Conservation (phyloP, 2,113 vertebrate genomes). For the Brachionichthys hirsutus region DNA sequence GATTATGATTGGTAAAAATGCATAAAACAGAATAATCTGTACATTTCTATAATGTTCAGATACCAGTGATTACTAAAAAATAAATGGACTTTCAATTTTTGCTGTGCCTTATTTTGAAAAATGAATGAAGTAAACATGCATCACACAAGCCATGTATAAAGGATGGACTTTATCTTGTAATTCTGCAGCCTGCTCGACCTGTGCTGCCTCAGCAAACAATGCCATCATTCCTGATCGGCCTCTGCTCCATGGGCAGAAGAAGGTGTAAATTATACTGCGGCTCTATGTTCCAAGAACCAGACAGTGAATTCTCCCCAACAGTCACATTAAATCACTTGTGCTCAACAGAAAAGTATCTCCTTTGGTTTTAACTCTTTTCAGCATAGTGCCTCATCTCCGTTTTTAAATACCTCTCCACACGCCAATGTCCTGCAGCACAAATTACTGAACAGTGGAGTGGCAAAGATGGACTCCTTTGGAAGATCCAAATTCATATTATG, state of each 20-base stretch:
- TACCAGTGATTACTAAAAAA: conserved; percentile 2
- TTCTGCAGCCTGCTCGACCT: conserved; percentile 39
- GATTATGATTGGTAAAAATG: conserved; percentile 14
- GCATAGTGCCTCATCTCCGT: conserved; percentile 55
- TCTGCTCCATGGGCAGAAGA: conserved; percentile 52
- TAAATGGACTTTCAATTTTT: neutral
- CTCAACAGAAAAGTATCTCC: conserved; percentile 47
- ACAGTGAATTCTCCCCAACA: conserved; percentile 46
- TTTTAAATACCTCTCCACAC: conserved; percentile 46
- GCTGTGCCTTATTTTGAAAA: neutral
- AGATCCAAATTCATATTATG: conserved; percentile 67
- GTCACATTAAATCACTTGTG: conserved; percentile 52
- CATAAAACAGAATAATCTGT: conserved; percentile 12
- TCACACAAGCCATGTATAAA: conserved; percentile 18
- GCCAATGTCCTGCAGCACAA: conserved; percentile 56
- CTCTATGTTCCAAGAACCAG: conserved; percentile 34
- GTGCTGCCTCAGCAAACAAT: conserved; percentile 59
- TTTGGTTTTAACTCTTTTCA: conserved; percentile 49
- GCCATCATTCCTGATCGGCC: conserved; percentile 53
- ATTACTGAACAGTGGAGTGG: conserved; percentile 48
- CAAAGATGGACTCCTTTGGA: conserved; percentile 35
- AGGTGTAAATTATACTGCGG: conserved; percentile 58
- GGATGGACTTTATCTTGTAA: conserved; percentile 42
- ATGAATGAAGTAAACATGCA: conserved; percentile 2
- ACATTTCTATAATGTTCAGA: neutral